These are phyloP conservation scores for Gambelia wislizenii DNA, from an alignment of 2,797 vertebrate species.

Conservation along the genomic window DNA sequence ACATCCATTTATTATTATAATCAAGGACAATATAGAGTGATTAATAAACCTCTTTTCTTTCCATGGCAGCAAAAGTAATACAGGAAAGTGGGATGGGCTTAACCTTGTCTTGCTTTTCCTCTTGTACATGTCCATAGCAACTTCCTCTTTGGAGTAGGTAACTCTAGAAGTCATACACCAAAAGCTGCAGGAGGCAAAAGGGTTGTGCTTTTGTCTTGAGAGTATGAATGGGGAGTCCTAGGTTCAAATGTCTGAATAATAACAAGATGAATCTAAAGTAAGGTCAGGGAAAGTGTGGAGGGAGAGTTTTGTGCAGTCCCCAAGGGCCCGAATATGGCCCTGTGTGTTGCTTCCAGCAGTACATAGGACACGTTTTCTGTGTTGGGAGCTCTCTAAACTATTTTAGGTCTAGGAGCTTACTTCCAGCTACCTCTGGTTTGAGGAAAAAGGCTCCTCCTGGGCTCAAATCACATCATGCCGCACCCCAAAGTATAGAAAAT, in stretches of 20 bases:
- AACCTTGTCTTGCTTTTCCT: neutral
- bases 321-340: no score
- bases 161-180: neutral
- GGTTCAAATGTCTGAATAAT: neutral
- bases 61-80: neutral
- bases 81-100: neutral
- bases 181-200: neutral
- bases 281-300: no score
- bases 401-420: no score
- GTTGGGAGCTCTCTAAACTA: no score
- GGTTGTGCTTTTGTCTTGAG: neutral
- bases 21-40: neutral
- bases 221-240: neutral
- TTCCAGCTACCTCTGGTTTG: no score
- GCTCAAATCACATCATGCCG: no score
- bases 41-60: neutral
- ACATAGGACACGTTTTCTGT: no score
- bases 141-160: neutral
- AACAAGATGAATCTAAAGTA: no score
- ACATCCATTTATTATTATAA: neutral
- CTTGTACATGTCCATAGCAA: neutral
- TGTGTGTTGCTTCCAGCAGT: no score
- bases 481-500: no score
- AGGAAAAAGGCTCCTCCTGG: no score
- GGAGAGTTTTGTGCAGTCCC: no score